Evolutionary conservation across 2,888 invertebrate genomes (phyloP), one percentile per base, ranked within the genome.

Genomic region (Alviniconcha strummeri): DNA sequence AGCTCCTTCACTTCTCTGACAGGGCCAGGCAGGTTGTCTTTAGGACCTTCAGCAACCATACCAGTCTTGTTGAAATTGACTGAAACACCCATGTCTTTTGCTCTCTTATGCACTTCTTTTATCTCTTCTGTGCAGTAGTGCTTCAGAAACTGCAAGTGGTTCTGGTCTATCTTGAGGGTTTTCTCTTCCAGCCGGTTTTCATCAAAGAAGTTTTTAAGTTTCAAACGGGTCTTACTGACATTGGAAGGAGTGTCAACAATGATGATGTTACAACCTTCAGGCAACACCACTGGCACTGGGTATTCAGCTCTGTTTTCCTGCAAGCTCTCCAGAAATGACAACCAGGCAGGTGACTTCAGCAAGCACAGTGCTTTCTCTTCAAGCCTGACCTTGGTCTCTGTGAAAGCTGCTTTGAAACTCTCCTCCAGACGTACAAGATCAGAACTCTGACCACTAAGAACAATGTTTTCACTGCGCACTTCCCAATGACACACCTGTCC

Each of bases 111-210:
- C 52, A 82, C 9, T 8, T n/a, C 55, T 36, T 57, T 67, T 15
- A n/a, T 19, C 8, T 82, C 71, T 56, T 76, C 77, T 19, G 64
- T 69, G 69, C 71, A 71, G 64, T 9, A 69, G 69, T 77, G 55
- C 36, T 55, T 19, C 36, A 82, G 76, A 17, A 82, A 77, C 13
- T 56, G 77, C 17, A 19, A n/a, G 9, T 56, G 56, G 57, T 77
- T 82, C 17, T 54, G 19, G 6, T 15, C 17, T 17, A 82, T 55
- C 15, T 11, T 17, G 13, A 76, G 19, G 11, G 11, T 19, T 11
- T 82, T 76, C 17, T 77, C 76, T 69, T 82, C 69, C 11, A 77
- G 60, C 71, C 77, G 67, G 67, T 77, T 82, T 13, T 76, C 67
- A 19, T 56, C 56, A 5, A 82, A 55, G 64, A 82, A 82, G 3